phyloP scores from a whole-genome alignment of 2,888 invertebrate genomes.

The Amphiduros pacificus region DNA sequence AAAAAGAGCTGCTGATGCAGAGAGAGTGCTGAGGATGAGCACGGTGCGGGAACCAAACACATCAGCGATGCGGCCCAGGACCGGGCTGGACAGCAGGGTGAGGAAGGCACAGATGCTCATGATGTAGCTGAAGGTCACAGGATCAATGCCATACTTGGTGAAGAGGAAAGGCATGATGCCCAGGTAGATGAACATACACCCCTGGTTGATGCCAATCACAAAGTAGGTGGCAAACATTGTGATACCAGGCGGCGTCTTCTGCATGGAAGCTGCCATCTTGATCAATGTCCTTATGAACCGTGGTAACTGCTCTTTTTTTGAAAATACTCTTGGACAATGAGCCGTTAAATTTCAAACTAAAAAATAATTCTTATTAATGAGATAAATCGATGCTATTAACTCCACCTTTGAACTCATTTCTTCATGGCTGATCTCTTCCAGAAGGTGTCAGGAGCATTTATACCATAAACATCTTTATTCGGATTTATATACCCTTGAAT shows the following conservation, averaged over 20 bases:
- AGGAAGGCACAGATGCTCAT: constrained; percentile 1
- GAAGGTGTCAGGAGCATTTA: no score
- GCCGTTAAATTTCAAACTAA: no score
- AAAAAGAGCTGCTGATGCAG: not conserved
- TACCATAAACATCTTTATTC: no score
- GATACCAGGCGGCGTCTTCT: not conserved
- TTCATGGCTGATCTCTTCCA: no score
- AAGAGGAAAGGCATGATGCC: constrained; percentile 11
- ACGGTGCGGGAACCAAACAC: constrained; percentile 3
- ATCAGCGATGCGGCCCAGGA: constrained; percentile 7
- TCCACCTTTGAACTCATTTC: no score
- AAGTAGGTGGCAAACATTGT: not conserved
- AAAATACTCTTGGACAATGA: no score
- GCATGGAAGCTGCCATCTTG: no score
- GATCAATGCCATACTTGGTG: constrained; percentile 3
- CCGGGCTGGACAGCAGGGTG: not conserved
- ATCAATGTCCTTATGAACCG: no score
- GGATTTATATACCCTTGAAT: no score
- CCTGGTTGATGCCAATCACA: constrained; percentile 1
- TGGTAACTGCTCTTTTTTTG: no score
- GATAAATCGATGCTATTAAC: no score
- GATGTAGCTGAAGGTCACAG: constrained; percentile 10
- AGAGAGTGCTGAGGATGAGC: constrained; percentile 1
- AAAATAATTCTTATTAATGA: no score
- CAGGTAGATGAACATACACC: constrained; percentile 8